phyloP scores from a whole-genome alignment of 2,113 vertebrate species.

The Calonectris borealis region DNA sequence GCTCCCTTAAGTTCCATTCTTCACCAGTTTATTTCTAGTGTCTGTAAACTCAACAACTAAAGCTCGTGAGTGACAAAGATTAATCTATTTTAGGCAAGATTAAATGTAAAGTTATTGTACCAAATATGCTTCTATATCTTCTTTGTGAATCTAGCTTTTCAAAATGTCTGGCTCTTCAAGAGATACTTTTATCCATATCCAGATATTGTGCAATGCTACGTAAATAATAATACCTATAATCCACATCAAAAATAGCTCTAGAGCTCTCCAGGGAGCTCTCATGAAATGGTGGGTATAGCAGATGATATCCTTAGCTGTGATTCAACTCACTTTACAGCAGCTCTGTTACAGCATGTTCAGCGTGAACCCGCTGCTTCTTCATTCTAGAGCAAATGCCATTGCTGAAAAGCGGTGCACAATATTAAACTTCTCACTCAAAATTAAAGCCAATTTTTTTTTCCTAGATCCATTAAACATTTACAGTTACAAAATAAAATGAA shows the following conservation, averaged over 20 bases:
- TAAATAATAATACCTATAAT: background rate
- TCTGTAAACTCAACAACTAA: background rate
- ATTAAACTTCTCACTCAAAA: background rate
- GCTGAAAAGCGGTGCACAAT: background rate
- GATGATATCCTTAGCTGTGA: background rate
- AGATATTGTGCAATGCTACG: background rate
- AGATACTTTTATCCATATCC: background rate
- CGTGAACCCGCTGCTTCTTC: background rate
- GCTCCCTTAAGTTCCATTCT: background rate
- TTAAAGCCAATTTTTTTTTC: background rate
- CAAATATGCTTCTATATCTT: background rate
- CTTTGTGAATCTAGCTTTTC: background rate
- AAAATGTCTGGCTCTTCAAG: background rate
- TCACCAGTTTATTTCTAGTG: background rate
- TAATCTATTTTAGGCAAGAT: background rate
- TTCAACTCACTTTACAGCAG: background rate
- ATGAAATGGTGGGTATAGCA: background rate
- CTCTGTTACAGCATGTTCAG: background rate
- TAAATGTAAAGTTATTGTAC: background rate
- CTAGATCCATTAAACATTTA: background rate
- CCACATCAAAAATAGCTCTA: background rate
- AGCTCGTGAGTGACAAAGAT: background rate
- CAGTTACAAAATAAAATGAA: background rate
- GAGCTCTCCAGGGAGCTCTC: background rate
- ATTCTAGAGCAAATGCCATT: background rate